phyloP scores from a whole-genome alignment of 2,113 vertebrate genomes.

The Epinephelus moara region DNA sequence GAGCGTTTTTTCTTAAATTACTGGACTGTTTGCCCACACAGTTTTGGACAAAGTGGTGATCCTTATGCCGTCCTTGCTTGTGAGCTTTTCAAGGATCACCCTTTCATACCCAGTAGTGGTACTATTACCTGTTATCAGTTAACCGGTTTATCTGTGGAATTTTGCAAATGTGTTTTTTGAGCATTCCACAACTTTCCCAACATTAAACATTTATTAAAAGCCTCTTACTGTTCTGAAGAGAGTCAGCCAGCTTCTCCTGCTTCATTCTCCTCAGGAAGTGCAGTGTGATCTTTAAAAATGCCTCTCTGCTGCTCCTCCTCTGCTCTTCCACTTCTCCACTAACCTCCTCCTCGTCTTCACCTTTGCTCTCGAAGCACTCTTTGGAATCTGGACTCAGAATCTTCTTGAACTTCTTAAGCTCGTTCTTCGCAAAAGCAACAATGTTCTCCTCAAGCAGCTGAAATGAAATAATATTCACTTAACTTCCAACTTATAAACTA shows the following conservation, averaged over 20 bases:
- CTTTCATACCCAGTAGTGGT: no score
- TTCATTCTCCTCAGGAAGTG: slow-evolving; percentile 24
- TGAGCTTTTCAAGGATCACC: no score
- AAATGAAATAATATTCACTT: background rate
- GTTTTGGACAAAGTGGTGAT: no score
- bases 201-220: background rate
- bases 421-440: background rate
- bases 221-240: slow-evolving; percentile 48
- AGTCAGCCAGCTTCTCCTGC: slow-evolving; percentile 15
- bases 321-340: slow-evolving; percentile 10
- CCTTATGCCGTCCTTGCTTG: no score
- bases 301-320: slow-evolving; percentile 11
- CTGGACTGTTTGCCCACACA: no score
- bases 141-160: no score
- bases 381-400: slow-evolving; percentile 9
- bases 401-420: background rate
- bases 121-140: no score
- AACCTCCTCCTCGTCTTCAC: accelerated
- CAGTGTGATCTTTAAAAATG: slow-evolving; percentile 42
- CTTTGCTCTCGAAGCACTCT: background rate
- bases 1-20: no score
- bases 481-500: background rate
- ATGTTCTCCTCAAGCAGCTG: slow-evolving; percentile 32
- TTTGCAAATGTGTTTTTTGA: no score
- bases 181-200: no score